phyloP scores from a whole-genome alignment of 2,888 invertebrate species.

The Keiferia lycopersicella region DNA sequence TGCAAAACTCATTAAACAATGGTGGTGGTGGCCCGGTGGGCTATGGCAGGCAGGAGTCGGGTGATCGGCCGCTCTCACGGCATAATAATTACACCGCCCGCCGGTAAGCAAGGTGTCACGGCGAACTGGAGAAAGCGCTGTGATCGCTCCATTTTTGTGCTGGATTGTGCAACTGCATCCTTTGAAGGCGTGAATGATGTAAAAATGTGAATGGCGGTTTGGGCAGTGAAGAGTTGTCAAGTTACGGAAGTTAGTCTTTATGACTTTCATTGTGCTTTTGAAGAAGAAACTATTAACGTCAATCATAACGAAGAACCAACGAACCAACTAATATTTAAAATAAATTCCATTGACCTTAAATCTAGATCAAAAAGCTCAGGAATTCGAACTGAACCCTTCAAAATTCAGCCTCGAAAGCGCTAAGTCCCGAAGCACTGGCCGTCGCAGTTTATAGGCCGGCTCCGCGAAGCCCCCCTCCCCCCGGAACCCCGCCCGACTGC shows the following conservation, averaged over 20 bases:
- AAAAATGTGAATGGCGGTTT: no score
- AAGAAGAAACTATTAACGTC: background rate
- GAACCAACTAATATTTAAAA: background rate
- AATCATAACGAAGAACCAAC: background rate
- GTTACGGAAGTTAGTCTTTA: no score
- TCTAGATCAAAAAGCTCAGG: background rate
- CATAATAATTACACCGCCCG: slow-evolving; percentile 53
- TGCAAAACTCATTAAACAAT: slow-evolving; percentile 54
- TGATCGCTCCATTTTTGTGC: slow-evolving; percentile 26
- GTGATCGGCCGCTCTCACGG: slow-evolving; percentile 73
- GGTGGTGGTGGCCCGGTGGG: slow-evolving; percentile 46
- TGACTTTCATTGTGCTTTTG: no score
- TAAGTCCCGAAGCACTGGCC: slow-evolving; percentile 28
- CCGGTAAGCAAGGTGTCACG: slow-evolving; percentile 27
- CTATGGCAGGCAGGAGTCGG: slow-evolving; percentile 50
- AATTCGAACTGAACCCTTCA: slow-evolving; percentile 14
- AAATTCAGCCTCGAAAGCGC: slow-evolving; percentile 21
- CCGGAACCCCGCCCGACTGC: slow-evolving; percentile 66
- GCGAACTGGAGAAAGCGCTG: slow-evolving; percentile 26
- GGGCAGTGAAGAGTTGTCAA: no score
- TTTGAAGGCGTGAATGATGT: no score
- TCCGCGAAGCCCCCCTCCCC: slow-evolving; percentile 44
- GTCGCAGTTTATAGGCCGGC: slow-evolving; percentile 70
- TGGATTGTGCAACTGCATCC: background rate
- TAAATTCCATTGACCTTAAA: background rate